Evolutionary conservation across 2,797 vertebrate genomes (phyloP), one percentile per base, ranked within the genome.

Genomic region (Oryzias dopingdopingensis): DNA sequence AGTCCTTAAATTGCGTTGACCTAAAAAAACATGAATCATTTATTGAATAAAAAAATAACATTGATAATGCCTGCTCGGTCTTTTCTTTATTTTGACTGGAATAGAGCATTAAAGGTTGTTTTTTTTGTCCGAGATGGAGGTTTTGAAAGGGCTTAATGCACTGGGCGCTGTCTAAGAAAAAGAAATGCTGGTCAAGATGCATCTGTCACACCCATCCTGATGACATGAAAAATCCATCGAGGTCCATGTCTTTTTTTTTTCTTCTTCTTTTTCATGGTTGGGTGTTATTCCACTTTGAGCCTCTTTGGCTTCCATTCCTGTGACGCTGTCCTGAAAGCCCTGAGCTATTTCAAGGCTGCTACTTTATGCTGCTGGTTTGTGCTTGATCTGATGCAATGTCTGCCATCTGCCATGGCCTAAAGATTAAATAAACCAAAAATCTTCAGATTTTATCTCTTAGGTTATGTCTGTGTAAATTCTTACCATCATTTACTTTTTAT

Each of bases 171-270:
- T 50, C 62, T 17, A 16, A 70, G 57, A 58, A 62, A 63, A 62
- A 76, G 47, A 32, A 12, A 10, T 18, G 24, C 57, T 48, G 72
- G 71, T 84, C 77, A 70, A 73, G 70, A 65, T 62, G 70, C 49
- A 57, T 68, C 70, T 56, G 53, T 74, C 17, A 40, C 62, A 72
- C 49, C 57, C 42, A 48, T 23, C 52, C 57, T 40, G 2, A 62
- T 66, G 80, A 82, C 78, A 82, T 1, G 49, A 75, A 71, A 83
- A 87, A 70, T 76, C 86, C 66, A 80, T 89, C 60, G 76, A 71
- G 26, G 62, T 58, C 62, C 60, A 10, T 74, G 20, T 41, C 42
- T 57, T 47, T 70, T 22, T 70, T 22, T 75, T 61, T 56, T 66
- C 71, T 2, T 44, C 59, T 49, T 70, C 58, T 40, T 42, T 32